Evolutionary conservation across 2,888 invertebrate genomes (phyloP).

Genomic region (Scaeva pyrastri): DNA sequence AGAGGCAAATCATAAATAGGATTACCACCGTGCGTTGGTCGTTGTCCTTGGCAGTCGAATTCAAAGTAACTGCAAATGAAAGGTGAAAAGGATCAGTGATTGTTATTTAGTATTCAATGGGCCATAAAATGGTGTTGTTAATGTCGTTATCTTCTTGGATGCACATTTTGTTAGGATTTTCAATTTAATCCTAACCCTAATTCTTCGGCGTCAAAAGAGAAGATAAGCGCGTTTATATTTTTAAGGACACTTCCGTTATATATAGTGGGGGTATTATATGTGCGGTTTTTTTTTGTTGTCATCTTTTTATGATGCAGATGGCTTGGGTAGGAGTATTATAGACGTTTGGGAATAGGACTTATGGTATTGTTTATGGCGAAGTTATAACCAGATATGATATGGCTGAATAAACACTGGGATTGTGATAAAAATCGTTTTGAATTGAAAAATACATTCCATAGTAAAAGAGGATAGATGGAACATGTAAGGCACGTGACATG

Average conservation of each 20-base stretch:
- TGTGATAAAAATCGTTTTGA: constrained; percentile 53
- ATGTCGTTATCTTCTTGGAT: constrained; percentile 82
- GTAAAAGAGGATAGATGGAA: background rate
- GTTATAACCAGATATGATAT: constrained; percentile 36
- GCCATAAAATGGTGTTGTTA: constrained; percentile 83
- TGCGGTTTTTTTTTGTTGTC: background rate
- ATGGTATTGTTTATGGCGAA: constrained; percentile 18
- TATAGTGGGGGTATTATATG: constrained; percentile 22
- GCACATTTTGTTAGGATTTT: constrained; percentile 81
- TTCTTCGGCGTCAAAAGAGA: constrained; percentile 60
- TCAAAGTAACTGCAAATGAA: constrained; percentile 75
- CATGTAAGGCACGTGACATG: constrained; percentile 39
- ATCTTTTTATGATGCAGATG: constrained; percentile 35
- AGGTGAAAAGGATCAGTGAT: constrained; percentile 76
- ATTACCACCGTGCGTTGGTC: constrained; percentile 51
- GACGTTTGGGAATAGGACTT: constrained; percentile 22
- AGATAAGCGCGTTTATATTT: constrained; percentile 52
- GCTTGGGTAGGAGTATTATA: background rate
- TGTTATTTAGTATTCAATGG: constrained; percentile 81
- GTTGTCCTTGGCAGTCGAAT: no score
- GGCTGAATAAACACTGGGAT: constrained; percentile 65
- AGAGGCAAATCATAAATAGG: constrained; percentile 73
- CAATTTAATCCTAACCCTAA: constrained; percentile 73
- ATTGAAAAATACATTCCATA: constrained; percentile 27
- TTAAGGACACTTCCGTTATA: constrained; percentile 52